Base-by-base conservation (phyloP, 2,888 invertebrate genomes). In the Charanyca ferruginea region DNA sequence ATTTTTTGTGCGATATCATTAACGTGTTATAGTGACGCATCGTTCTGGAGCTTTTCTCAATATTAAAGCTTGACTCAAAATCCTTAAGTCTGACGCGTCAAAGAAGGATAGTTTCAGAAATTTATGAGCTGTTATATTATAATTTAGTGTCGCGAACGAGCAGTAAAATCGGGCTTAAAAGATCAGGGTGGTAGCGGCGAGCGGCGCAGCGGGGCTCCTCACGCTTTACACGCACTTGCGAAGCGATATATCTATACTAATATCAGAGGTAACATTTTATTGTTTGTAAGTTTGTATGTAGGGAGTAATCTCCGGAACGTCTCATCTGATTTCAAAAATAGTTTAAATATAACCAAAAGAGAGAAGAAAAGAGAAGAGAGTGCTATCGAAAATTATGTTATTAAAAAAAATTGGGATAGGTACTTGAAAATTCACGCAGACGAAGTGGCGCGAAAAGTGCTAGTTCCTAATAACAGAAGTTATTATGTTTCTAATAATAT, bases 71-170 rank as follows among this genome's bases (percentile, higher is more conserved):
- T 66, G 77, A 74, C 80, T 72, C 83, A 81, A 88, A 86, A 86
- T 83, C 86, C 87, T 88, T 92, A 94, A 93, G 90, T 90, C 91
- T 75, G 71, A 66, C 75, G 60, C 85, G 94, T 93, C 94, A 91
- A 83, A 79, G 78, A 81, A 85, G 92, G 94, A 94, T 95, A 95
- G 94, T 94, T 94, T 89, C 87, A 81, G 89, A 90, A 94, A 95
- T 95, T 95, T 95, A 95, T 89, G 94, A 92, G 89, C 87, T 94
- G 94, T 95, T 95, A 93, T 94, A 95, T 95, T 94, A 94, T 95
- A 95, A 95, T 95, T 95, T 95, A 95, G 93, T 94, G 86, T 88
- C 87, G 90, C 89, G 87, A 87, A 87, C 87, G 83, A 85, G 90
- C 91, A 89, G 93, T 93, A 94, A 94, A 94, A 90, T 91, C 87